phyloP scores from a whole-genome alignment of 2,888 invertebrate genomes.

The Pammene aurita region DNA sequence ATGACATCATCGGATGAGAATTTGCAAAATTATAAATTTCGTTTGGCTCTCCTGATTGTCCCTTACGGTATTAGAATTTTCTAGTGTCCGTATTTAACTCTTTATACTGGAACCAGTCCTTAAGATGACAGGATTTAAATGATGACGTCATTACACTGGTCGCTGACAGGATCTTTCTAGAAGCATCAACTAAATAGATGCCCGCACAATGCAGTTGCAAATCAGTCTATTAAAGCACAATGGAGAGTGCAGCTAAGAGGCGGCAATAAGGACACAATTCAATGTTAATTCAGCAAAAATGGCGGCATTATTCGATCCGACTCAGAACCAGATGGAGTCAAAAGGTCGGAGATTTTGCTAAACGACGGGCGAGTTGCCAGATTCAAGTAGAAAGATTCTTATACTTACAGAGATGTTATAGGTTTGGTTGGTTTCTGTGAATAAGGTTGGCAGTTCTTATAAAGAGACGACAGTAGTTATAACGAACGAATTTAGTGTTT shows the following conservation, averaged over 20 bases:
- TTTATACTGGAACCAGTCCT: too few relatives aligned
- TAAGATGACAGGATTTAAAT: background rate
- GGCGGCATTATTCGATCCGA: constrained; percentile 12
- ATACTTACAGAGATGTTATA: too few relatives aligned
- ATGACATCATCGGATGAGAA: too few relatives aligned
- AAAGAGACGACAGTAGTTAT: too few relatives aligned
- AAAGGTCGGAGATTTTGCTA: constrained; percentile 5
- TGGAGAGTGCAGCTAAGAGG: constrained; percentile 48
- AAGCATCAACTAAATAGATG: constrained; percentile 12
- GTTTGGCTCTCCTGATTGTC: too few relatives aligned
- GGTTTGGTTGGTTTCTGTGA: too few relatives aligned
- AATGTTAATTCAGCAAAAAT: constrained; percentile 53
- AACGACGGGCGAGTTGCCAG: constrained; percentile 1
- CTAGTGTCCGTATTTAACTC: too few relatives aligned
- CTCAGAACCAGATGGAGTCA: constrained; percentile 13
- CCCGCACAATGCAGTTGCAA: constrained; percentile 38
- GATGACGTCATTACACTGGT: background rate
- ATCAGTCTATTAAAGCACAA: constrained; percentile 46
- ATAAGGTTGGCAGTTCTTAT: too few relatives aligned
- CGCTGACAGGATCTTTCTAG: background rate
- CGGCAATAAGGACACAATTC: constrained; percentile 53
- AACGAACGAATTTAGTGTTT: too few relatives aligned
- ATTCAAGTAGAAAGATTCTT: background rate
- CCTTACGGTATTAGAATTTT: too few relatives aligned
- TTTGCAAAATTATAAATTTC: too few relatives aligned